phyloP scores from a whole-genome alignment of 2,888 invertebrate species.

The Drosophila birchii region DNA sequence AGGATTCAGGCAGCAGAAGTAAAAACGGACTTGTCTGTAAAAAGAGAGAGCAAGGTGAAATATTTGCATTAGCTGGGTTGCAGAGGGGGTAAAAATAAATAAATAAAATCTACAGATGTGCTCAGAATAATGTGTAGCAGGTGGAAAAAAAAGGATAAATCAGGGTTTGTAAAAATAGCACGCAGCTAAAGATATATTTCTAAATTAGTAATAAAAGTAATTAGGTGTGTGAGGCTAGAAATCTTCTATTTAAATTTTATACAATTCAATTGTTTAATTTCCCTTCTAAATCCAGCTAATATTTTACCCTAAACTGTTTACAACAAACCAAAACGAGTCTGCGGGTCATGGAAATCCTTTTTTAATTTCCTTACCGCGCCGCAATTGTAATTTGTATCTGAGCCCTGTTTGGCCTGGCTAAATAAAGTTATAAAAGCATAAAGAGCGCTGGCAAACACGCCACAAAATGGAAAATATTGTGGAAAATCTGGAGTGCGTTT shows the following conservation, averaged over 20 bases:
- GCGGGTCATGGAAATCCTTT: constrained; percentile 59
- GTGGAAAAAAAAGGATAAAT: not conserved
- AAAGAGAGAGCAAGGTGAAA: constrained; percentile 58
- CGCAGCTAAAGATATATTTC: not conserved
- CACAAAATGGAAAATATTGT: constrained; percentile 31
- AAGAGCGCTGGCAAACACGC: constrained; percentile 66
- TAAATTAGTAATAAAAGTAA: not conserved
- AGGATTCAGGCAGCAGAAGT: constrained; percentile 14
- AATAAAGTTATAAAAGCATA: constrained; percentile 80
- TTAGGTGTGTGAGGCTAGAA: not conserved
- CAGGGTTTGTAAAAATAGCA: constrained; percentile 2
- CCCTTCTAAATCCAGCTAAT: not conserved
- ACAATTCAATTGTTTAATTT: not conserved
- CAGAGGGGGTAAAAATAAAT: constrained; percentile 44
- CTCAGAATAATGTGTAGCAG: constrained; percentile 6
- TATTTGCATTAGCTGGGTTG: constrained; percentile 73
- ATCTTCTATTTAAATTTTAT: not conserved
- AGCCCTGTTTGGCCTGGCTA: constrained; percentile 64
- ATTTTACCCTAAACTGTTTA: not conserved
- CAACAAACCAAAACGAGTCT: constrained; percentile 13
- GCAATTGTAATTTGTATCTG: constrained; percentile 76
- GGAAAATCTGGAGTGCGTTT: constrained; percentile 66
- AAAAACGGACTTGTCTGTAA: constrained; percentile 58
- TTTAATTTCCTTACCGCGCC: constrained; percentile 72
- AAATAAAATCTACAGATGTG: constrained; percentile 54